Conservation (phyloP, 2,113 vertebrate genomes). For the Panurus biarmicus region DNA sequence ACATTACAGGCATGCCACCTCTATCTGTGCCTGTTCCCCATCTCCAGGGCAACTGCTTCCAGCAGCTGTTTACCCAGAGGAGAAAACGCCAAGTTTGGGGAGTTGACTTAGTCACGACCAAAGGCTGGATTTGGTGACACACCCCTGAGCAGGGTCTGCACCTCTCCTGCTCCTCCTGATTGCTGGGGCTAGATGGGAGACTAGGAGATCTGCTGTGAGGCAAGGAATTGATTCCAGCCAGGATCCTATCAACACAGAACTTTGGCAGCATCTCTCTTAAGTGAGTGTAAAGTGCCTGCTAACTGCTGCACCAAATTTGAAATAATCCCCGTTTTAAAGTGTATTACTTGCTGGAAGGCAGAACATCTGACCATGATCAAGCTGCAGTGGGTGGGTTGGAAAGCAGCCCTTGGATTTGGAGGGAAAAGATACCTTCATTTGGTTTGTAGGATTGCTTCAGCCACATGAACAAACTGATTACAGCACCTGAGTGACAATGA, state of each 20-base stretch:
- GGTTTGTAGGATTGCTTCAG: background rate
- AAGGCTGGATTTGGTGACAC: background rate
- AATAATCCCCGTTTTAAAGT: background rate
- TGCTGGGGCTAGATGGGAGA: background rate
- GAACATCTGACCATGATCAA: background rate
- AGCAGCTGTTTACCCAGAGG: constrained; percentile 7
- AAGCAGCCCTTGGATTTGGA: background rate
- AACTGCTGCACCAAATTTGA: background rate
- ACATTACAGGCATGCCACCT: background rate
- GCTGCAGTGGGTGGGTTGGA: background rate
- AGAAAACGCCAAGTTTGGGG: background rate
- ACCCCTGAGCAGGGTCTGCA: background rate
- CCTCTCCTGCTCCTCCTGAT: background rate
- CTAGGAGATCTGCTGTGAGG: background rate
- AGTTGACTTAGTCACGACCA: background rate
- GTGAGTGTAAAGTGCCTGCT: background rate
- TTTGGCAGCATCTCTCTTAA: background rate
- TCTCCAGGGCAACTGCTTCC: constrained; percentile 49
- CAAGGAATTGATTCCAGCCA: background rate
- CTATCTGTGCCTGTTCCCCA: background rate
- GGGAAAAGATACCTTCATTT: background rate
- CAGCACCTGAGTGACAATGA: background rate
- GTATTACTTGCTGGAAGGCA: background rate
- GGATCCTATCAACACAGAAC: background rate
- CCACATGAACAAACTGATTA: background rate